Conservation (phyloP, 2,888 invertebrate genomes). For the Diloba caeruleocephala region DNA sequence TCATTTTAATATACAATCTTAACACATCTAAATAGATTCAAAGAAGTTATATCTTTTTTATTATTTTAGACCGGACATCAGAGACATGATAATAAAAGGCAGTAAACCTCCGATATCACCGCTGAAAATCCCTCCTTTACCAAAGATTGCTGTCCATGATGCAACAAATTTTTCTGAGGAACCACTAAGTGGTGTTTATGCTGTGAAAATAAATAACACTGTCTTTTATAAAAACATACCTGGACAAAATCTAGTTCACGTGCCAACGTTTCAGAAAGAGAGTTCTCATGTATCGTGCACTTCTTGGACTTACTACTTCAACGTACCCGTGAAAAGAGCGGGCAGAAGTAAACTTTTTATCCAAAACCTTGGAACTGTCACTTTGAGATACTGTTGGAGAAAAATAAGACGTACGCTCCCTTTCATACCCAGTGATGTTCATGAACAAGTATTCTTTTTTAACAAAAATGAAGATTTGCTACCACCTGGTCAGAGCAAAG, state of each 20-base stretch:
- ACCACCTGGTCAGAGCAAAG: conserved; percentile 82
- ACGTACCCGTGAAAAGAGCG: conserved; percentile 68
- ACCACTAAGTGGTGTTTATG: conserved; percentile 63
- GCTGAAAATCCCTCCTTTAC: conserved; percentile 64
- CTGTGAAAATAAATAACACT: conserved; percentile 78
- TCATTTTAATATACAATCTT: too few species aligned
- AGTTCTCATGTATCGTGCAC: conserved; percentile 68
- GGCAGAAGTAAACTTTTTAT: conserved; percentile 77
- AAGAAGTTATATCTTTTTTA: too few species aligned
- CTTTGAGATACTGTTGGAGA: conserved; percentile 86
- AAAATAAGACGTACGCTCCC: conserved; percentile 70
- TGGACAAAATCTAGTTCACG: conserved; percentile 57
- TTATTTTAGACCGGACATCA: conserved; percentile 70
- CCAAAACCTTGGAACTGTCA: conserved; percentile 85
- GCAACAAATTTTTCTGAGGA: conserved; percentile 30
- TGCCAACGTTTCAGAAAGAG: conserved; percentile 62
- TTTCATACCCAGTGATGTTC: conserved; percentile 69
- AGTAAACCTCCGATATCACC: conserved; percentile 67
- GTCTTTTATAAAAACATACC: conserved; percentile 69
- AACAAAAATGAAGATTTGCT: conserved; percentile 88
- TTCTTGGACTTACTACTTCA: conserved; percentile 82
- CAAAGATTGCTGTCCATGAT: conserved; percentile 60
- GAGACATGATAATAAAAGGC: conserved; percentile 73
- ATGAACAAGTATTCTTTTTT: conserved; percentile 86
- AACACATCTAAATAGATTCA: too few species aligned